These are phyloP conservation scores for Vireo altiloquus DNA, from an alignment of 2,113 vertebrate genomes.

Conservation along the genomic window DNA sequence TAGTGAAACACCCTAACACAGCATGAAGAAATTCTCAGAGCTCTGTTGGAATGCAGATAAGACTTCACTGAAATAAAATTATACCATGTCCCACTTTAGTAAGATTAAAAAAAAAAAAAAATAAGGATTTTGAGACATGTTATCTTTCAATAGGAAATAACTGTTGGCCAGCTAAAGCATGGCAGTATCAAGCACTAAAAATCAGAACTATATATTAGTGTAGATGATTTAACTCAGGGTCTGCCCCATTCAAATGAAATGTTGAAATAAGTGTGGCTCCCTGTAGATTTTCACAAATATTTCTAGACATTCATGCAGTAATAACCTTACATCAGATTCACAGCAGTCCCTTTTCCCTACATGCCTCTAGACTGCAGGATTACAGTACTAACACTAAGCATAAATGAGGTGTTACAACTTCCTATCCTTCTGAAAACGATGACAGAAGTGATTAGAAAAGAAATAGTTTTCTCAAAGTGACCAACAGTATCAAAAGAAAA, in stretches of 20 bases:
- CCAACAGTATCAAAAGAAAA: background rate
- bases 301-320: background rate
- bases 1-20: conserved; percentile 26
- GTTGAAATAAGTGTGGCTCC: background rate
- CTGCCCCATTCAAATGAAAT: background rate
- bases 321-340: background rate
- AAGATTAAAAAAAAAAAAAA: background rate
- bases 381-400: background rate
- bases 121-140: background rate
- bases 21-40: conserved; percentile 18
- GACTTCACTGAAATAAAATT: conserved; percentile 26
- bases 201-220: background rate
- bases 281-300: background rate
- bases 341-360: background rate
- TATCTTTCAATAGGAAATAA: background rate
- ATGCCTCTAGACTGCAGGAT: background rate
- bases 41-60: conserved; percentile 44
- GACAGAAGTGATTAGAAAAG: background rate
- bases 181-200: background rate
- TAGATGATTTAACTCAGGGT: background rate
- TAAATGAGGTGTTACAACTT: background rate
- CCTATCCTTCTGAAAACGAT: background rate
- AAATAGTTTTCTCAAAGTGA: background rate
- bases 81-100: background rate
- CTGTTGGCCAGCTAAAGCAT: background rate